Percentiles rank a stretch among this genome's conserved stretches.
These are phyloP conservation scores for Syrmaticus mikado DNA, from an alignment of 2,113 vertebrate species.

Conservation along the genomic window DNA sequence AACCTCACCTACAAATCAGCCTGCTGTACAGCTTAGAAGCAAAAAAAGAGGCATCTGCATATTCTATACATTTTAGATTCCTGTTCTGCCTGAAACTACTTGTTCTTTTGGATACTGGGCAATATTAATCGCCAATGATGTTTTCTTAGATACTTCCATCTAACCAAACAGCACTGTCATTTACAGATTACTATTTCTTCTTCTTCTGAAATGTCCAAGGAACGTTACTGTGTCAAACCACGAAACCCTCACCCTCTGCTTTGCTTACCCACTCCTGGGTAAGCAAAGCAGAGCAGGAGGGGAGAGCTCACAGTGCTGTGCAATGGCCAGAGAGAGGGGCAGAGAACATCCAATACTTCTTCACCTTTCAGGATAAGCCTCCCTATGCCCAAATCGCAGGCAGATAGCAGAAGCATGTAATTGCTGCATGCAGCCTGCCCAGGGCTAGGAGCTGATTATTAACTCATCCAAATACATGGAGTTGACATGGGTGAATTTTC, in stretches of 20 bases:
- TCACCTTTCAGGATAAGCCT: not conserved
- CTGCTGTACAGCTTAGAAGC: constrained; percentile 29
- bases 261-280: too few relatives aligned
- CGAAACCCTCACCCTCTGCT: accelerated
- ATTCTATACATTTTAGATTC: not conserved
- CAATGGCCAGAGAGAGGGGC: not conserved
- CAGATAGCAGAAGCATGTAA: not conserved
- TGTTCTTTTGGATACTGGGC: not conserved
- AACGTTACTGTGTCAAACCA: not conserved
- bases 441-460: not conserved
- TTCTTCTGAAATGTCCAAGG: not conserved
- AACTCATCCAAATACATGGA: not conserved
- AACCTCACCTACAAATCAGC: constrained; percentile 56
- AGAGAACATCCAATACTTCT: not conserved
- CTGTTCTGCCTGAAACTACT: not conserved
- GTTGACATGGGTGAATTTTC: not conserved
- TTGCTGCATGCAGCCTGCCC: not conserved
- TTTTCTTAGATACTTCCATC: not conserved
- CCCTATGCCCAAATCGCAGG: not conserved
- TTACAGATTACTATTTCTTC: not conserved
- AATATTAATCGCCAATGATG: not conserved
- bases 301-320: not conserved
- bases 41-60: constrained; percentile 15
- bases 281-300: not conserved
- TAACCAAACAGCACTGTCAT: not conserved